Percentiles rank a stretch among this genome's conserved stretches.
These are phyloP conservation scores for Poeciliopsis prolifica DNA, from an alignment of 2,113 vertebrate species.

Conservation along the genomic window DNA sequence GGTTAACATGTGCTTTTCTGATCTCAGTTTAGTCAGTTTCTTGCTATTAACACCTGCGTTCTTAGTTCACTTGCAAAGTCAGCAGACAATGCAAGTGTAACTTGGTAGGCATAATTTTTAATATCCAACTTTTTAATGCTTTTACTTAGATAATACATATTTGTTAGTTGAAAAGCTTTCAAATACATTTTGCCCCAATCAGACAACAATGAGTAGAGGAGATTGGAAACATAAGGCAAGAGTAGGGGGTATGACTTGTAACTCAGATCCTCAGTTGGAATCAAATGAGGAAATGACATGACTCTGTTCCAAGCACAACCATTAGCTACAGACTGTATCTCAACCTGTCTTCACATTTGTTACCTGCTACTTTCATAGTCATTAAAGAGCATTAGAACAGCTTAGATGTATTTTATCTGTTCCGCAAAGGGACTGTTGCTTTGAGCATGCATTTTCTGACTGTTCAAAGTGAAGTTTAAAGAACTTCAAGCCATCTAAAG, in stretches of 20 bases:
- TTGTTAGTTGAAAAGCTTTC: slow-evolving; percentile 2
- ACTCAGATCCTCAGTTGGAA: background rate
- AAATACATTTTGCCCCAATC: background rate
- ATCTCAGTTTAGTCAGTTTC: slow-evolving; percentile 1
- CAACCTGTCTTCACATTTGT: slow-evolving; percentile 5
- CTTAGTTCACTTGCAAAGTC: slow-evolving; percentile 25
- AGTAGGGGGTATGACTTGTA: background rate
- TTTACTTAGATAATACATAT: slow-evolving; percentile 6
- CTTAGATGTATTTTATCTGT: background rate
- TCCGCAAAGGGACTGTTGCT: background rate
- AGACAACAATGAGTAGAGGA: background rate
- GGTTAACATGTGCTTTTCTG: slow-evolving; percentile 1
- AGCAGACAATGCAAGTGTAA: slow-evolving; percentile 19
- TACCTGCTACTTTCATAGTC: background rate
- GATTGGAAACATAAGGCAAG: background rate
- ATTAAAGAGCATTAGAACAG: slow-evolving; percentile 5
- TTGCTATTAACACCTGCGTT: slow-evolving; percentile 33
- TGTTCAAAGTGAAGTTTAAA: slow-evolving; percentile 8
- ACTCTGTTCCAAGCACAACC: background rate
- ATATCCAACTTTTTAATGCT: background rate
- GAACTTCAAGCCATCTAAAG: background rate
- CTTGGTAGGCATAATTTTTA: slow-evolving; percentile 12
- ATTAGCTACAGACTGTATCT: background rate
- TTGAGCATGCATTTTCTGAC: background rate
- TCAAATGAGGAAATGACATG: background rate